These are phyloP conservation scores for Bungarus multicinctus DNA, from an alignment of 2,113 vertebrate species.

Conservation along the genomic window DNA sequence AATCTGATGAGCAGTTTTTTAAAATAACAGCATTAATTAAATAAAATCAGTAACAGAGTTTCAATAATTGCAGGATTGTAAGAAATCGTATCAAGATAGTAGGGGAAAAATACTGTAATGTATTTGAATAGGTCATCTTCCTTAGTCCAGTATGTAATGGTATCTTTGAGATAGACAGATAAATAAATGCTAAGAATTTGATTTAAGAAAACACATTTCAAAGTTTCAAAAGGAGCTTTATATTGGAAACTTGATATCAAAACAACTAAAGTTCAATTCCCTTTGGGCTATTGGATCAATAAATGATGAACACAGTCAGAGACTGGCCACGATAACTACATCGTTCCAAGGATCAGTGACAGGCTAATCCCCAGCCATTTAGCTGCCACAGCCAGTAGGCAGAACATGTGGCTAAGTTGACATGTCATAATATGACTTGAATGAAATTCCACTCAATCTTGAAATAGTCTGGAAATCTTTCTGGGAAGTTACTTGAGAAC, in stretches of 20 bases:
- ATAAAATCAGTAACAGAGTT: not conserved
- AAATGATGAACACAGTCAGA: not conserved
- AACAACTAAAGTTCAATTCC: not conserved
- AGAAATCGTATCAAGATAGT: slow-evolving; percentile 3
- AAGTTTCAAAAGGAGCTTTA: not conserved
- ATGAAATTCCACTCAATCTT: not conserved
- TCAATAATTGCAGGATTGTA: not conserved
- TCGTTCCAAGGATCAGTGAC: not conserved
- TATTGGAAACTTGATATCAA: not conserved
- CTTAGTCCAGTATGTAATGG: not conserved
- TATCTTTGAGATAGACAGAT: not conserved
- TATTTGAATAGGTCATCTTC: fast-evolving
- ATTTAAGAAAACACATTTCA: not conserved
- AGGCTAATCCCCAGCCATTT: not conserved
- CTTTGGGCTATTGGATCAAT: not conserved
- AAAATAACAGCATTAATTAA: slow-evolving; percentile 19
- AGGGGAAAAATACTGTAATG: not conserved
- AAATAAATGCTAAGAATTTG: not conserved
- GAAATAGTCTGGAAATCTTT: not conserved
- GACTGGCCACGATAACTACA: not conserved
- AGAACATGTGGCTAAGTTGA: not conserved
- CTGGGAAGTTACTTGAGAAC: not conserved
- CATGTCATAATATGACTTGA: not conserved
- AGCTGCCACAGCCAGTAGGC: not conserved
- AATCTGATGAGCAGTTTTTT: slow-evolving; percentile 37